A percentile compares a stretch with the other conserved stretches of the same genome.
Conservation (phyloP, 1,140 invertebrate genomes). For the Onthophagus taurus region DNA sequence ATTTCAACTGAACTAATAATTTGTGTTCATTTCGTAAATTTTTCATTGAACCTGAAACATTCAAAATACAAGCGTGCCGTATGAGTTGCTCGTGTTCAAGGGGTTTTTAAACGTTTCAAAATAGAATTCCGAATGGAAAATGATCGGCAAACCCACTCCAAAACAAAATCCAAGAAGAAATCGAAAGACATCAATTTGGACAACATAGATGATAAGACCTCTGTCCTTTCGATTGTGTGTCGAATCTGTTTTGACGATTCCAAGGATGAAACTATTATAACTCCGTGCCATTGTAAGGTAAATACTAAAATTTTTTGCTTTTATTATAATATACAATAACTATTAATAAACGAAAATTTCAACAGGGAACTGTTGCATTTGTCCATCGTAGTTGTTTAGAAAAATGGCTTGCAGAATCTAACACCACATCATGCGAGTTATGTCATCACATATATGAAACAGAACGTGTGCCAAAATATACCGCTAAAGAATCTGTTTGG, state of each 20-base stretch:
- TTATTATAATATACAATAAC: background rate
- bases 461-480: constrained; percentile 32
- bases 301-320: constrained; percentile 7
- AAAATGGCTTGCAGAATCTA: constrained; percentile 56
- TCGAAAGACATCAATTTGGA: constrained; percentile 7
- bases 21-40: no score
- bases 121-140: constrained; percentile 7
- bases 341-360: constrained; percentile 3
- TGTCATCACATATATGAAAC: constrained; percentile 47
- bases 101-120: constrained; percentile 1
- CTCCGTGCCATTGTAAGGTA: constrained; percentile 36
- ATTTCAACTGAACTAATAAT: no score
- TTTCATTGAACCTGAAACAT: no score
- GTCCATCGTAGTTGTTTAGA: constrained; percentile 60
- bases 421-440: constrained; percentile 50
- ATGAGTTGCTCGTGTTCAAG: constrained; percentile 5
- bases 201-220: constrained; percentile 19
- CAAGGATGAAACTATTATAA: constrained; percentile 33
- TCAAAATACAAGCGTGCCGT: no score
- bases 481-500: constrained; percentile 30
- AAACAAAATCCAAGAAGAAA: constrained; percentile 3
- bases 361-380: constrained; percentile 53
- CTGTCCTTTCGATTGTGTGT: constrained; percentile 32
- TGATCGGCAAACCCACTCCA: no score
- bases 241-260: constrained; percentile 36